Base-by-base conservation (phyloP, 2,888 invertebrate species). In the Calameuta idolon region DNA sequence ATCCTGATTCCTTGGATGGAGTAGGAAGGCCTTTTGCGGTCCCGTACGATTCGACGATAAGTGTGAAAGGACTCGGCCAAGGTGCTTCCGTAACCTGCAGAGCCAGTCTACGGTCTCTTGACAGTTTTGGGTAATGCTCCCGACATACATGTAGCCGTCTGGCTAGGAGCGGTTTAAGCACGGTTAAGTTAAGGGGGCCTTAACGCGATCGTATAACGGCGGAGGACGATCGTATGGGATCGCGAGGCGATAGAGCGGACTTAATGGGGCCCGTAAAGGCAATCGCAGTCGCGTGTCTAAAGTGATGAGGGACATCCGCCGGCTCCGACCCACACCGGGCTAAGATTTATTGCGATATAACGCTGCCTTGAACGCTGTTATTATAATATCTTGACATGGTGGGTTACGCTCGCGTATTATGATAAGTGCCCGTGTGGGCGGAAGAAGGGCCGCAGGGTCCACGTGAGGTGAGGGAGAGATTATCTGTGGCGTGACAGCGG, bases 181-280 rank as follows among this genome's bases (percentile, higher is more conserved):
- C 40, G 40, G 23, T 40, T 23, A 40, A 4, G 40, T 23, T 40
- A 40, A 40, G 15, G 31, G 31, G 4, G 40, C 40, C 40, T 23
- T 23, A 40, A 40, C 40, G 40, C 40, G 23, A 40, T 40, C 40
- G 23, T 40, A 40, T 40, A 40, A 40, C 23, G 23, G 40, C 40
- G 23, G 23, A 40, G 40, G 40, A 40, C 40, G 40, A 40, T 40
- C 40, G 40, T 40, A 40, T 40, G 40, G 40, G 80, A 78, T 83
- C 81, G 81, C 80, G 80, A 84, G 81, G 78, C 79, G 79, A 33
- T 35, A 82, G 80, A 83, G 80, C 78, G 81, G 71, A 80, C 81
- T 86, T 82, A 83, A 84, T 85, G 84, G 84, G 84, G 81, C 82
- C 77, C 81, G 83, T 84, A 81, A 83, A 84, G 83, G 34, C 81